phyloP scores from a whole-genome alignment of 2,888 invertebrate species.

The Alviniconcha strummeri region DNA sequence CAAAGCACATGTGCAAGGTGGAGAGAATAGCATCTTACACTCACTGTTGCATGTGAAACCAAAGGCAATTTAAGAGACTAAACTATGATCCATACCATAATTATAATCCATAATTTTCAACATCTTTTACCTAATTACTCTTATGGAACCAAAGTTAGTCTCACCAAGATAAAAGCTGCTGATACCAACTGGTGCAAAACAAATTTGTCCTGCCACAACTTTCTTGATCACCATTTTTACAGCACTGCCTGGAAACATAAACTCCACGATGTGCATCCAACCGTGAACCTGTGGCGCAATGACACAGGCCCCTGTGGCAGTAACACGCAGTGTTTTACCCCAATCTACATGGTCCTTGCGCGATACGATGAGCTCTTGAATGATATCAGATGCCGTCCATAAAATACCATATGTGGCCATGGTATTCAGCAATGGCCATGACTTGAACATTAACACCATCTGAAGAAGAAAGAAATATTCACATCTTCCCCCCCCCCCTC shows the following conservation, averaged over 20 bases:
- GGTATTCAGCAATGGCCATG: slow-evolving; percentile 41
- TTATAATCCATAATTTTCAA: too few species aligned
- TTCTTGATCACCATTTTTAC: slow-evolving; percentile 43
- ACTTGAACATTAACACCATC: neutral
- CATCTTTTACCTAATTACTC: too few species aligned
- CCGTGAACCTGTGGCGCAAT: slow-evolving; percentile 50
- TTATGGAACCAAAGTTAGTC: neutral
- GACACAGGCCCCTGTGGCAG: slow-evolving; percentile 47
- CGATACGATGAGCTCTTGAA: slow-evolving; percentile 42
- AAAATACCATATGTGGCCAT: slow-evolving; percentile 46
- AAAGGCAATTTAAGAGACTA: too few species aligned
- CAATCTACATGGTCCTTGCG: slow-evolving; percentile 41
- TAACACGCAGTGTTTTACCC: slow-evolving; percentile 47
- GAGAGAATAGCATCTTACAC: too few species aligned
- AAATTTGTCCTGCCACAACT: slow-evolving; percentile 46
- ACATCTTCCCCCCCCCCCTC: too few species aligned
- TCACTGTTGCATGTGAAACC: too few species aligned
- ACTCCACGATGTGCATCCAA: slow-evolving; percentile 49
- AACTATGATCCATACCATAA: too few species aligned
- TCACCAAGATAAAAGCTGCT: slow-evolving; percentile 53
- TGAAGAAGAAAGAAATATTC: too few species aligned
- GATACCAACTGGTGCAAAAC: slow-evolving; percentile 50
- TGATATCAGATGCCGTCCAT: slow-evolving; percentile 45
- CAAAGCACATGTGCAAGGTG: too few species aligned
- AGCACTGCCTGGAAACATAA: slow-evolving; percentile 45